Percentiles rank a stretch among this genome's conserved stretches.
Conservation (phyloP, 2,888 invertebrate genomes). For the Lasioglossum zephyrum region DNA sequence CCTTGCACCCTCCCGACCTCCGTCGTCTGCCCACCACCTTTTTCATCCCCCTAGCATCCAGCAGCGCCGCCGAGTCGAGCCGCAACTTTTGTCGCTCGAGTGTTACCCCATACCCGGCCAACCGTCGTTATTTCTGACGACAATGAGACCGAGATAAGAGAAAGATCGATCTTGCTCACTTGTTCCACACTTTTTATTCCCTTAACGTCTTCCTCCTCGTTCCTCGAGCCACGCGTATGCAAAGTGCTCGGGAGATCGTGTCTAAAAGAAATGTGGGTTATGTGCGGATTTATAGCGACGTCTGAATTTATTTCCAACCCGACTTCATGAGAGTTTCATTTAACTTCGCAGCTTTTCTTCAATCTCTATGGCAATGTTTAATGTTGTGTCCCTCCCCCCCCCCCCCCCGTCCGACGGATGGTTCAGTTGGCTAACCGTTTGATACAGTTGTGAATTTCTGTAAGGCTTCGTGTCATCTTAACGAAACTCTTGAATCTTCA, state of each 20-base stretch:
- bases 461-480: background rate
- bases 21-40: slow-evolving; percentile 8
- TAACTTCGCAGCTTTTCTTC: background rate
- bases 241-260: background rate
- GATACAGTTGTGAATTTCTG: background rate
- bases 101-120: slow-evolving; percentile 23
- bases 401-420: background rate
- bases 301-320: background rate
- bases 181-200: background rate
- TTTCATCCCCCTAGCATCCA: slow-evolving; percentile 19
- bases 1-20: background rate
- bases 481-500: background rate
- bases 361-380: background rate
- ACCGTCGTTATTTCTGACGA: slow-evolving; percentile 55
- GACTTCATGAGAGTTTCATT: background rate
- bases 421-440: background rate
- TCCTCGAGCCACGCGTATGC: background rate
- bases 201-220: background rate
- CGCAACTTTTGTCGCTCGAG: slow-evolving; percentile 70
- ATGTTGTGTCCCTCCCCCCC: background rate
- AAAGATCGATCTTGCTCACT: slow-evolving; percentile 49
- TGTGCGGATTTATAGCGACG: slow-evolving; percentile 3
- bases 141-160: slow-evolving; percentile 52
- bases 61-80: slow-evolving; percentile 15
- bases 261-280: slow-evolving; percentile 9